Percentiles rank a stretch among this genome's conserved stretches.
Evolutionary conservation across 2,797 vertebrate species (phyloP).

Genomic region (Tangara arthus): DNA sequence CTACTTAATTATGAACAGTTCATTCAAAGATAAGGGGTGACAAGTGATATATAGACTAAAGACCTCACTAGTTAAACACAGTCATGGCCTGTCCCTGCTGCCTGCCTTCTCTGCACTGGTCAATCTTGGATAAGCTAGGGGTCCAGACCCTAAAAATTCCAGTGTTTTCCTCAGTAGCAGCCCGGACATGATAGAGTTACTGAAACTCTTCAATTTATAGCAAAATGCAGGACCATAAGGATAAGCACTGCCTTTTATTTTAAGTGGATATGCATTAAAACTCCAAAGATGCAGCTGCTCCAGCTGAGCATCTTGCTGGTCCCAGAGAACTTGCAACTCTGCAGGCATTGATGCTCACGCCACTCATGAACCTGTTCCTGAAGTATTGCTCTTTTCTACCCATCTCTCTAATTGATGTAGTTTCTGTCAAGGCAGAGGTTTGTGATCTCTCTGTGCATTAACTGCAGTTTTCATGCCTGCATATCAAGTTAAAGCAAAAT

Average conservation of each 20-base stretch:
- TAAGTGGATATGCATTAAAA: not conserved
- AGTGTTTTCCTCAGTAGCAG: not conserved
- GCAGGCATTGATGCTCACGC: not conserved
- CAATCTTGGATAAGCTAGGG: accelerated
- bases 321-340: not conserved
- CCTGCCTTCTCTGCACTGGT: not conserved
- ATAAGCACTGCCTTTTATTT: not conserved
- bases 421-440: not conserved
- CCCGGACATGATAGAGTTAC: not conserved
- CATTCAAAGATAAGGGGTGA: not conserved
- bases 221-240: not conserved
- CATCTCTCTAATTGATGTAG: not conserved
- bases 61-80: not conserved
- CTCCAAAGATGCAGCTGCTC: not conserved
- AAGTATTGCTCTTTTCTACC: not conserved
- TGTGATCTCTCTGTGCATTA: not conserved
- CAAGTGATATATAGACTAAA: not conserved
- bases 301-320: not conserved
- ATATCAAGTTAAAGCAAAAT: not conserved
- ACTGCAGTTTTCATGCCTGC: not conserved
- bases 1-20: slow-evolving; percentile 23
- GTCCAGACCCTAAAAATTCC: not conserved
- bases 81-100: not conserved
- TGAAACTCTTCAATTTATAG: not conserved
- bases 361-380: accelerated